Percentiles rank a stretch among this genome's conserved stretches.
Conservation (phyloP, 2,888 invertebrate genomes). For the Tortrix viridana region DNA sequence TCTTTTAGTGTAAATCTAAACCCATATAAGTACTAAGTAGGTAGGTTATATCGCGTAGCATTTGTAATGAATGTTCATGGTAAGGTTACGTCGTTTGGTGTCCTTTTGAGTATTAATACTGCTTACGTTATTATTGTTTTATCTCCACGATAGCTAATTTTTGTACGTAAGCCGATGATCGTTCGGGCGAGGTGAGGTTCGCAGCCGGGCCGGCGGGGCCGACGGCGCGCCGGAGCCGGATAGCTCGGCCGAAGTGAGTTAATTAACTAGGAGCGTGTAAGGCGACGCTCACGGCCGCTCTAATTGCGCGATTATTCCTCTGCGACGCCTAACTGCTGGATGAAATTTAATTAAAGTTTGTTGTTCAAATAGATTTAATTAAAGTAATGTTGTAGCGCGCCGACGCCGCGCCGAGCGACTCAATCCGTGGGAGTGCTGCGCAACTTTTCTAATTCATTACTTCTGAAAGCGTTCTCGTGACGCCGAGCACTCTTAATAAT, state of each 20-base stretch:
- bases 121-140: too few species aligned
- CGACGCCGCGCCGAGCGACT: slow-evolving; percentile 70
- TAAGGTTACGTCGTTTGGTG: too few species aligned
- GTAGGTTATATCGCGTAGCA: too few species aligned
- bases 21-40: too few species aligned
- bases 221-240: slow-evolving; percentile 57
- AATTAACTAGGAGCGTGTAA: slow-evolving; percentile 83
- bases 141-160: too few species aligned
- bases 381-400: slow-evolving; percentile 84
- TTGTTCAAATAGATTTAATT: slow-evolving; percentile 86
- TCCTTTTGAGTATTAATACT: slow-evolving; percentile 1
- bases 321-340: slow-evolving; percentile 84
- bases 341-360: slow-evolving; percentile 86
- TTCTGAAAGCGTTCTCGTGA: slow-evolving; percentile 84
- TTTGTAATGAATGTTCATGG: too few species aligned
- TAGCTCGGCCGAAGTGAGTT: slow-evolving; percentile 80
- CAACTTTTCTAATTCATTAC: slow-evolving; percentile 85
- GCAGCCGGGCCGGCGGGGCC: slow-evolving; percentile 43
- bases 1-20: too few species aligned
- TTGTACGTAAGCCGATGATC: background rate
- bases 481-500: slow-evolving; percentile 83
- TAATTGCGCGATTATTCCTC: slow-evolving; percentile 84
- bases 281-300: slow-evolving; percentile 84
- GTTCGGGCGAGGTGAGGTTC: background rate
- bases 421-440: slow-evolving; percentile 84